Evolutionary conservation across 2,113 vertebrate species (phyloP).

Genomic region (Apistogramma diplotaenia): DNA sequence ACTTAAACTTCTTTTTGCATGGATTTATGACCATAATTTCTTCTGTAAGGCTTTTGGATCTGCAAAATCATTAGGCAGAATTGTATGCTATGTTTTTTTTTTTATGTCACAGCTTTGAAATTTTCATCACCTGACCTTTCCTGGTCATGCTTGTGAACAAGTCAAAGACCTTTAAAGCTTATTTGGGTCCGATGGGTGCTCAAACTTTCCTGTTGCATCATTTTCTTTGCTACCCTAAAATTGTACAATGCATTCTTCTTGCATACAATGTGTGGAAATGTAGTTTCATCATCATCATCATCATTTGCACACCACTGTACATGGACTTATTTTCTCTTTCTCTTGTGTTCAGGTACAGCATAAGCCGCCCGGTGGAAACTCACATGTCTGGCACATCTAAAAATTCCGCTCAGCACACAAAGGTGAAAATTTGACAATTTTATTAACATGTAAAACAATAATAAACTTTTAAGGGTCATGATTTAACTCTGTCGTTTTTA

Average conservation of each 20-base stretch:
- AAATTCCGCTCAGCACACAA: slow-evolving; percentile 78
- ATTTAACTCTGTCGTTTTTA: neutral
- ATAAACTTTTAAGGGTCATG: neutral
- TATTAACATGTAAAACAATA: neutral
- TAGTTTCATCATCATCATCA: no score
- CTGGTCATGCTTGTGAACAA: neutral
- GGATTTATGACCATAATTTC: no score
- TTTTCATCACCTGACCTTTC: neutral
- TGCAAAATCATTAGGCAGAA: no score
- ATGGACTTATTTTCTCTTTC: neutral
- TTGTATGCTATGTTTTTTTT: no score
- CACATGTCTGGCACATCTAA: slow-evolving; percentile 86
- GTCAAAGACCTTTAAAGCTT: neutral
- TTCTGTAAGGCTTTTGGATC: no score
- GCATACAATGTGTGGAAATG: no score
- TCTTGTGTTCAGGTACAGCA: slow-evolving; percentile 84
- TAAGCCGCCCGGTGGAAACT: slow-evolving; percentile 89
- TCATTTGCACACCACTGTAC: neutral
- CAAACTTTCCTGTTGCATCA: neutral
- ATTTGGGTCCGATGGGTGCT: neutral
- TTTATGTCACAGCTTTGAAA: neutral
- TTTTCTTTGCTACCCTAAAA: neutral
- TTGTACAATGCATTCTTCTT: neutral
- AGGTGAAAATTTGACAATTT: slow-evolving; percentile 74
- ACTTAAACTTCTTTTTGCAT: no score